Evolutionary conservation across 2,113 vertebrate species (phyloP).

Genomic region (Progne subis): DNA sequence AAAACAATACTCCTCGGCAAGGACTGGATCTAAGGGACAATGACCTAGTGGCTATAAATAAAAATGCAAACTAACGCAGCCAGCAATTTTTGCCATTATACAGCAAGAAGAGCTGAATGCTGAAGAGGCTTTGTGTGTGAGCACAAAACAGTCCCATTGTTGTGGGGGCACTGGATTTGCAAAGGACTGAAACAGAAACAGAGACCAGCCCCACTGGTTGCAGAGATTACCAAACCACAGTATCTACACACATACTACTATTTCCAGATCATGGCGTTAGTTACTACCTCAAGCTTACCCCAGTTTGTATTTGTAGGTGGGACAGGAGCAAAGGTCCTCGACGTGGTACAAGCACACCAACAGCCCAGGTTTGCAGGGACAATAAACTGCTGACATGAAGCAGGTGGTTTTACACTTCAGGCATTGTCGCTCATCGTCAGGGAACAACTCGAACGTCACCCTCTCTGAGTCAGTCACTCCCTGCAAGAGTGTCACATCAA

Average conservation of each 20-base stretch:
- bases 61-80: neutral
- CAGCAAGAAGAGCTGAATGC: neutral
- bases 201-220: neutral
- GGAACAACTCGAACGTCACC: slow-evolving; percentile 88
- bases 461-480: slow-evolving; percentile 81
- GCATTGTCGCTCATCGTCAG: slow-evolving; percentile 96
- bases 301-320: slow-evolving; percentile 84
- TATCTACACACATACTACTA: accelerated
- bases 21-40: neutral
- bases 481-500: slow-evolving; percentile 62
- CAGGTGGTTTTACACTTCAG: slow-evolving; percentile 94
- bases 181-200: neutral
- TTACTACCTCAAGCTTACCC: slow-evolving; percentile 77
- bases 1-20: neutral
- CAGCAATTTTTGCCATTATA: neutral
- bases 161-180: neutral
- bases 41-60: neutral
- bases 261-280: neutral
- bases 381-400: slow-evolving; percentile 93
- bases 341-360: slow-evolving; percentile 91
- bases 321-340: slow-evolving; percentile 86
- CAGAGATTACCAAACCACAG: neutral
- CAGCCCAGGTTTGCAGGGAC: slow-evolving; percentile 83
- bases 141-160: neutral
- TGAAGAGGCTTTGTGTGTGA: neutral